Conservation (phyloP, 2,113 vertebrate species). For the Calyptomena viridis region DNA sequence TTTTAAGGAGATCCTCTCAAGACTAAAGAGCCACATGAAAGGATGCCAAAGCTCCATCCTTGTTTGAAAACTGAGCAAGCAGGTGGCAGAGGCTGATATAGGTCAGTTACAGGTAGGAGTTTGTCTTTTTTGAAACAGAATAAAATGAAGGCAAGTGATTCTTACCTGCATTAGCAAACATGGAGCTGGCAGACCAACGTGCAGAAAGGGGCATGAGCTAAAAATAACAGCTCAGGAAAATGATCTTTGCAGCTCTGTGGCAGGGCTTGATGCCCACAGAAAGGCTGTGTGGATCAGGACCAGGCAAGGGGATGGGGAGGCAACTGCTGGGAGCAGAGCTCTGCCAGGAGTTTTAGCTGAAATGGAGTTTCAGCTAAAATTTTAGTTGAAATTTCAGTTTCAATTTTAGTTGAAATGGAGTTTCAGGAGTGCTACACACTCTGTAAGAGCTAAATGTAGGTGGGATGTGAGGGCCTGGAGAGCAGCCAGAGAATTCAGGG, state of each 20-base stretch:
- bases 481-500: not conserved
- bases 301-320: not conserved
- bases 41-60: not conserved
- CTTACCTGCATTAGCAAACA: not conserved
- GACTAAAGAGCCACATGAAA: conserved; percentile 35
- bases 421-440: not conserved
- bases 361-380: not conserved
- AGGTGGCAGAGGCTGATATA: conserved; percentile 44
- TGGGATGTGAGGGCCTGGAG: not conserved
- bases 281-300: not conserved
- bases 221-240: not conserved
- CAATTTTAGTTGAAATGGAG: no score
- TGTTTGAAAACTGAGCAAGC: conserved; percentile 40
- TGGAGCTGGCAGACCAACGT: not conserved
- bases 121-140: not conserved
- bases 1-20: conserved; percentile 38
- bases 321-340: not conserved
- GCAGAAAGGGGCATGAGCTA: not conserved
- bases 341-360: not conserved
- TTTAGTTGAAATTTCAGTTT: no score
- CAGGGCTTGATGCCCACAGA: not conserved
- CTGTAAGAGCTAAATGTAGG: not conserved
- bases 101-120: conserved; percentile 46
- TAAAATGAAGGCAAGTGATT: not conserved
- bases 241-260: not conserved